These are phyloP conservation scores for Pampus argenteus DNA, from an alignment of 2,797 vertebrate species.

Conservation along the genomic window DNA sequence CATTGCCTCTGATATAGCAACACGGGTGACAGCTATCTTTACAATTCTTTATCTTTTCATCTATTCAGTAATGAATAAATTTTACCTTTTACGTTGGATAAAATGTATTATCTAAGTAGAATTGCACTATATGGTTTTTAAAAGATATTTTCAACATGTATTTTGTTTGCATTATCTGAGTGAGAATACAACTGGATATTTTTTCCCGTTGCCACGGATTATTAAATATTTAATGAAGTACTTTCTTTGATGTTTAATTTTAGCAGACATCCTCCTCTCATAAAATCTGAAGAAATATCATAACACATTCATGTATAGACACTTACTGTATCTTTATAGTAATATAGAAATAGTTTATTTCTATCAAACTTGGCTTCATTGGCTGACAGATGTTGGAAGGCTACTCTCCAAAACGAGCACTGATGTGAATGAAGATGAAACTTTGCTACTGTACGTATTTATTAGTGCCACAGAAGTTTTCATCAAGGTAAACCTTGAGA, in stretches of 20 bases:
- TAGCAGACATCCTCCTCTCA: background rate
- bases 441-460: conserved; percentile 13
- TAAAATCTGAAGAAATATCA: background rate
- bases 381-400: conserved; percentile 4
- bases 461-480: conserved; percentile 28
- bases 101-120: background rate
- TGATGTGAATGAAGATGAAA: conserved; percentile 33
- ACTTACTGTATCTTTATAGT: background rate
- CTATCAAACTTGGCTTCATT: background rate
- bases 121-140: background rate
- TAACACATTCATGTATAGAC: background rate
- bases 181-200: background rate
- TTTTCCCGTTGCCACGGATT: background rate
- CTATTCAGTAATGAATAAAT: no score
- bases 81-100: no score
- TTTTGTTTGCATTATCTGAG: background rate
- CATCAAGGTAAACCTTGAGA: conserved; percentile 44
- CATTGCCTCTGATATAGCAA: no score
- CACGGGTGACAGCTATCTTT: no score
- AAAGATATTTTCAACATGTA: background rate
- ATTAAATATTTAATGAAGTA: conserved; percentile 7
- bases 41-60: no score
- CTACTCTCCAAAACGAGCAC: conserved; percentile 23
- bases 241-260: conserved; percentile 13
- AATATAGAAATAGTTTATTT: background rate